Evolutionary conservation across 2,113 vertebrate genomes (phyloP), one percentile per base, ranked within the genome.

Genomic region (Tragelaphus strepsiceros): DNA sequence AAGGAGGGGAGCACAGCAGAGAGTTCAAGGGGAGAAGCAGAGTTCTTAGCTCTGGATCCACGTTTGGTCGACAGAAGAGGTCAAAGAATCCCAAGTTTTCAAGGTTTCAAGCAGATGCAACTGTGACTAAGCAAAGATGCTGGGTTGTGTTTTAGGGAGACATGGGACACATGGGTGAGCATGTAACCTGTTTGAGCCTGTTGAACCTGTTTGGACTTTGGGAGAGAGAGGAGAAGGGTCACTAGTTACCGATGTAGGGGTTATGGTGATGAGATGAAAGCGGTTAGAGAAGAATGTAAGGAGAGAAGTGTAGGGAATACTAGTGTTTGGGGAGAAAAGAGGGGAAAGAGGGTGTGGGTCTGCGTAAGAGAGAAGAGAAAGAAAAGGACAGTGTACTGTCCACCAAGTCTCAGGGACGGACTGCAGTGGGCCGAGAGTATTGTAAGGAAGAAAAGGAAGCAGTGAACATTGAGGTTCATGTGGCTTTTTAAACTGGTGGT

Each of bases 251-350:
- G 14, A 6, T 22, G 3, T 49, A 32, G 54, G 80, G 24, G n/a
- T 80, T 43, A 67, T 88, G 67, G n/a, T 59, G 32, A 94, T 78
- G 58, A 89, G 59, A 74, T 92, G 39, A 64, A 90, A 64, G 19
- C 3, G 53, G 14, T n/a, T 24, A 7, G 24, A 74, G 56, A 88
- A 81, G 56, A 92, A 30, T 32, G 5, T 30, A 16, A 4, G 4
- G 35, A 54, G 35, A 82, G 51, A 86, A 15, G 24, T 54, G 94
- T 59, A 49, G 51, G 21, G 28, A 59, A 51, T 64, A 12, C 14
- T 49, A 6, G 7, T 12, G 61, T 67, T 81, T 94, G 22, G 26
- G n/a, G 28, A 59, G 39, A 22, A 35, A 17, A 61, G 58, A 62
- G 7, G 81, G 82, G 12, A 58, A n/a, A 28, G 32, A 64, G 2